These are phyloP conservation scores for Hypselothyrea guttata DNA, from an alignment of 2,888 invertebrate genomes.

Conservation along the genomic window DNA sequence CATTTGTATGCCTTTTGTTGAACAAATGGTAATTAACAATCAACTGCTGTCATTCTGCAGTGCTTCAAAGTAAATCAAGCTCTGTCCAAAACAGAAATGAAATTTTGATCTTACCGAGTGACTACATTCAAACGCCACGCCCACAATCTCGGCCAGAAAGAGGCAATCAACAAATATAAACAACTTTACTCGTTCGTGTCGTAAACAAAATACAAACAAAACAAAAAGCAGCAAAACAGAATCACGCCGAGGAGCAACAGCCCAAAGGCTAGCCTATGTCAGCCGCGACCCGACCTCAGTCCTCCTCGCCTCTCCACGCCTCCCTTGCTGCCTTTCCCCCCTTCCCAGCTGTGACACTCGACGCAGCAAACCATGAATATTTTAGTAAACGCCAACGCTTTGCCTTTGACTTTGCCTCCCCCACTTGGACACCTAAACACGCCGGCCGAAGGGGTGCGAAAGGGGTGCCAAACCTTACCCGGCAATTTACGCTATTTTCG, in stretches of 20 bases:
- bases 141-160: slow-evolving; percentile 58
- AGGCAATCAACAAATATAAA: slow-evolving; percentile 73
- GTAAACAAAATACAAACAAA: slow-evolving; percentile 58
- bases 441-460: not conserved
- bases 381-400: slow-evolving; percentile 72
- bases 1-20: not conserved
- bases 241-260: slow-evolving; percentile 8
- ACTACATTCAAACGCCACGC: slow-evolving; percentile 2
- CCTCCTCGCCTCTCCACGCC: not conserved
- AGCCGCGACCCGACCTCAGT: slow-evolving; percentile 17
- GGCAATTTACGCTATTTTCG: slow-evolving; percentile 71
- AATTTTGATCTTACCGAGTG: slow-evolving; percentile 26
- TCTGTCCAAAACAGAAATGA: slow-evolving; percentile 9
- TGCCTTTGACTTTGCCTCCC: slow-evolving; percentile 62
- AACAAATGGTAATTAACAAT: slow-evolving; percentile 3
- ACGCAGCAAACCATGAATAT: slow-evolving; percentile 73
- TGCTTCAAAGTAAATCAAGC: not conserved
- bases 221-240: slow-evolving; percentile 34
- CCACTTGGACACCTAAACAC: slow-evolving; percentile 59
- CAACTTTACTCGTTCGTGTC: slow-evolving; percentile 66
- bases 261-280: slow-evolving; percentile 54
- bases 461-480: slow-evolving; percentile 35
- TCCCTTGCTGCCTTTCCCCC: slow-evolving; percentile 1
- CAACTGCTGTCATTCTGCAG: not conserved
- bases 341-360: slow-evolving; percentile 60